These are phyloP conservation scores for Sciurus vulgaris DNA, from an alignment of 2,797 vertebrate genomes.

Conservation along the genomic window DNA sequence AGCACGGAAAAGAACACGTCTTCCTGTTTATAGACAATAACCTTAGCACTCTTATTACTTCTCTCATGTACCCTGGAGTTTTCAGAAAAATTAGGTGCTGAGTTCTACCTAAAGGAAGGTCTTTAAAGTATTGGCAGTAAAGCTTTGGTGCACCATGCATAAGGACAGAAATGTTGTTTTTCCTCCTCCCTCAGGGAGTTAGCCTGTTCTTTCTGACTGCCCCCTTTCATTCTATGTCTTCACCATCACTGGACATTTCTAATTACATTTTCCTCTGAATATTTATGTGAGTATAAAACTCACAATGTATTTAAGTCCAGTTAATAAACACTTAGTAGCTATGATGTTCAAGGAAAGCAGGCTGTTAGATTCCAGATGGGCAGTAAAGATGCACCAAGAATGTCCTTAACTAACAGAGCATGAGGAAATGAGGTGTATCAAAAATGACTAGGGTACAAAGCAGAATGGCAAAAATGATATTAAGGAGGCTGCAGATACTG, in stretches of 20 bases:
- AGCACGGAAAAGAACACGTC: background rate
- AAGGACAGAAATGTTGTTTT: background rate
- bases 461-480: background rate
- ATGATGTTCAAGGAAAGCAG: conserved; percentile 1
- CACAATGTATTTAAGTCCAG: conserved; percentile 20
- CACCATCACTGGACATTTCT: background rate
- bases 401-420: background rate
- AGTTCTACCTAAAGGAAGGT: background rate
- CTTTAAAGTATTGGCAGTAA: background rate
- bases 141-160: background rate
- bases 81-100: background rate
- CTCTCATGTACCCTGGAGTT: background rate
- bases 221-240: background rate
- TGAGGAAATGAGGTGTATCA: background rate
- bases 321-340: background rate
- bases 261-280: conserved; percentile 23
- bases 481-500: background rate
- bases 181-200: background rate
- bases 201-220: background rate
- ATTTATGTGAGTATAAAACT: conserved; percentile 46
- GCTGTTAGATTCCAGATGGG: background rate
- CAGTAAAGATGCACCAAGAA: background rate
- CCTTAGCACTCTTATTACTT: background rate
- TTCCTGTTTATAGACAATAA: background rate
- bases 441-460: background rate